Base-by-base conservation (phyloP, 1,140 invertebrate species). In the Drosophila saltans region DNA sequence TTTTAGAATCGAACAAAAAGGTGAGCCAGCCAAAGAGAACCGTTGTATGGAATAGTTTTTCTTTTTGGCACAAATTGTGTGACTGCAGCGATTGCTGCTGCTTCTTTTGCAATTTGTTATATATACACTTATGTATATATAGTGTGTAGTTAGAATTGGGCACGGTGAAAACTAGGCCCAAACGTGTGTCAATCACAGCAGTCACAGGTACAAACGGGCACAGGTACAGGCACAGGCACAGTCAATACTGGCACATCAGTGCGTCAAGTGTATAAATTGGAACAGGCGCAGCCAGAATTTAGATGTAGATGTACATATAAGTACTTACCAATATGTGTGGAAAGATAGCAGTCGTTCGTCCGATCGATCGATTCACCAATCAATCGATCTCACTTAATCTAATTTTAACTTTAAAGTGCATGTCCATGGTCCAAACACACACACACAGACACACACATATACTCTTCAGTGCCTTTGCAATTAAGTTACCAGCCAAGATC, bases 371-470 rank as follows among this genome's bases (percentile, higher is more conserved):
- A 52, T 26, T 11, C 33, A n/a, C 28, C 16, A 26, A 52, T 33
- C 56, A 57, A 67, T 66, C 65, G 68, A 58, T 48, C 30, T 70
- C 68, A 89, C 71, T 74, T 89, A 86, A 86, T 88, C 83, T 88
- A 88, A 86, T 80, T 88, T 88, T 89, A 88, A 88, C 82, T 86
- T 55, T 62, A 83, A 80, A 63, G 75, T 75, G 80, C 80, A 82
- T 83, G 68, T 67, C 59, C 43, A 58, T 28, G 60, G 52, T 52
- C 45, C 45, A 52, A 21, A 52, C 45, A 26, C 45, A 52, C 2
- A 26, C 21, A 52, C 16, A 48, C 16, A 48, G 16, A 48, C 16
- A 48, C 40, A 41, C 40, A 41, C 40, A 36, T 5, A n/a, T 33
- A 48, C 21, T 26, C 45, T 52, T 52, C 21, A 10, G 21, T 52